Evolutionary conservation across 2,113 vertebrate species (phyloP), one percentile per base, ranked within the genome.

Genomic region (Periophthalmodon schlosseri): DNA sequence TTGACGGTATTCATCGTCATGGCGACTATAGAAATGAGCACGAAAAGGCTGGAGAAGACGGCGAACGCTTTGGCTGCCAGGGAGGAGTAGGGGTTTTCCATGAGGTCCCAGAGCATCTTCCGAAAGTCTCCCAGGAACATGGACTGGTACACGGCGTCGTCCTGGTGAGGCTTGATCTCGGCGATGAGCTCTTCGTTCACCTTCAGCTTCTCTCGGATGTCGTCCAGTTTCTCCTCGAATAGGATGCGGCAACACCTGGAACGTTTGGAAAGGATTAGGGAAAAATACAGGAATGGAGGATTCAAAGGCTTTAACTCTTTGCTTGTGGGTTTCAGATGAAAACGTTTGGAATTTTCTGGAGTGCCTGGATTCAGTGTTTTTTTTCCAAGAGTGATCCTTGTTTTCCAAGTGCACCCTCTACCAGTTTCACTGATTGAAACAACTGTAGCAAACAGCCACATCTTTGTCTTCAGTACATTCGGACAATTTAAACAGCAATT

Each of bases 1-100:
- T 92, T 87, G 56, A 97, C 95, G 0, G 96, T 97, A 85, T 95
- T 96, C 67, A 97, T 84, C 0, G 95, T 96, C 96, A 97, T 97
- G 47, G 94, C 93, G 73, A 95, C 94, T 0, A 97, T 95, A 52
- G 96, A 97, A 84, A 97, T 88, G 1, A 97, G 94, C 73, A 97
- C 96, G 72, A 96, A 96, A 60, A 96, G 75, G 79, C 95, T 97
- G 0, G 96, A 97, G 82, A 95, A 92, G 67, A 97, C 93, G 12
- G 96, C 95, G 12, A 96, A 95, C 8, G 92, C 88, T 91, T 96
- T 97, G 67, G 96, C 95, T n/a, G 91, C 70, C 23, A 96, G 47
- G 2, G 96, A 96, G 2, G 96, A 97, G 85, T 94, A 96, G 0
- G 96, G 96, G 74, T 96, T 96, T 87, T 97, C 96, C 79, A 96